Base-by-base conservation (phyloP, 2,888 invertebrate species). In the Volucella bombylans region DNA sequence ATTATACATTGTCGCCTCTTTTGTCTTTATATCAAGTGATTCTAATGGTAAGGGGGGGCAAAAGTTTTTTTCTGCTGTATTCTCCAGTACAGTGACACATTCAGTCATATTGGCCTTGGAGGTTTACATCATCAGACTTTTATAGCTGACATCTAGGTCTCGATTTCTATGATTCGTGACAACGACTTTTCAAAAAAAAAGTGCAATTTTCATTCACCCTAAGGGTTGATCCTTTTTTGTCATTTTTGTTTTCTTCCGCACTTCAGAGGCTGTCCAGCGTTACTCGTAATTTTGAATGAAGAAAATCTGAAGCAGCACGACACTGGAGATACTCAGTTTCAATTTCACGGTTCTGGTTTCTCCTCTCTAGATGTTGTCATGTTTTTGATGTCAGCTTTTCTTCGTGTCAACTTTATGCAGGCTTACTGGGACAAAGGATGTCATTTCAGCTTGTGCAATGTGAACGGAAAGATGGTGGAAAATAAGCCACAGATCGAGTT, bases 291-390 rank as follows among this genome's bases (percentile, higher is more conserved):
- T 73, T 69, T 39, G 14, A 64, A 43, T 18, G 38, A 59, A 59
- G 54, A 10, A 61, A 49, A 52, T 68, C 69, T 65, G 64, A 71
- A 65, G 65, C 71, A 72, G 23, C 61, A 41, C 52, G 68, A 73
- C 73, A 79, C 31, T 4, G 72, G 65, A 59, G 62, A 39, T 80
- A 69, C 39, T 39, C 68, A 81, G 76, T 85, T 81, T 85, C 72
- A 85, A 85, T 85, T 85, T 85, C 85, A 85, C 76, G 85, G 74
- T 85, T 76, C 62, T 76, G 80, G 65, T 62, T 85, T 81, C 54
- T 49, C 6, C 67, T 50, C 55, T 59, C 73, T 59, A 74, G 23
- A 57, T 64, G 43, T 23, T 18, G 50, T 74, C 79, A 55, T 49
- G 69, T 69, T 54, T 71, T 55, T 52, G 57, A 38, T 76, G 80